These are phyloP conservation scores for Knipowitschia caucasica DNA, from an alignment of 2,797 vertebrate species.

Conservation along the genomic window DNA sequence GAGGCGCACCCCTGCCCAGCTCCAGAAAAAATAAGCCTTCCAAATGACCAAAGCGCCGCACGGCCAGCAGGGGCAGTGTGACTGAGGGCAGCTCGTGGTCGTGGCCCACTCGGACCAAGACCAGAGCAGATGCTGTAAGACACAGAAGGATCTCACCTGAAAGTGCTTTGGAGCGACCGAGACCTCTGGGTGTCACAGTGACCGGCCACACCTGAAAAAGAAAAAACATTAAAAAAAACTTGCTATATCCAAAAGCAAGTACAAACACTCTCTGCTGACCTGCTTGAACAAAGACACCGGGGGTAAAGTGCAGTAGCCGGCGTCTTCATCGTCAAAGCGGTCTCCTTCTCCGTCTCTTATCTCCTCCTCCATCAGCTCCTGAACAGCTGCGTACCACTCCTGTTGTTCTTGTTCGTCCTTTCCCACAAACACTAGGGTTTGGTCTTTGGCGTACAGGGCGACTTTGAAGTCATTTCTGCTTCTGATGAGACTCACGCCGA, in stretches of 20 bases:
- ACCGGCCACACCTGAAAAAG: slow-evolving; percentile 58
- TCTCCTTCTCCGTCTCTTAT: slow-evolving; percentile 41
- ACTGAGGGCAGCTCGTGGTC: slow-evolving; percentile 29
- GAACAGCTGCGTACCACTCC: slow-evolving; percentile 56
- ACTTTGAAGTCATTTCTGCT: slow-evolving; percentile 54
- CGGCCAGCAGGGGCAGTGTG: slow-evolving; percentile 47
- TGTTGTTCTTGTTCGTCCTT: slow-evolving; percentile 54
- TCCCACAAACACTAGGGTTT: slow-evolving; percentile 50
- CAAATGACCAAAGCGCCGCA: slow-evolving; percentile 62
- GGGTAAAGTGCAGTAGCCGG: slow-evolving; percentile 64
- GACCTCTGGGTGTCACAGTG: slow-evolving; percentile 50
- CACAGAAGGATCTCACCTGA: slow-evolving; percentile 58
- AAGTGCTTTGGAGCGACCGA: slow-evolving; percentile 51
- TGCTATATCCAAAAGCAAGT: too few species aligned
- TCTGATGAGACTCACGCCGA: slow-evolving; percentile 48
- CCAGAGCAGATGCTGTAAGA: slow-evolving; percentile 53
- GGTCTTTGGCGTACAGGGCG: slow-evolving; percentile 53
- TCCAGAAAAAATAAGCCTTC: slow-evolving; percentile 63
- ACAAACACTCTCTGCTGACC: slow-evolving; percentile 43
- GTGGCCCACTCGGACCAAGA: slow-evolving; percentile 42
- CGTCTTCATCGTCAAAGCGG: slow-evolving; percentile 53
- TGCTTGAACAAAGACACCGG: slow-evolving; percentile 57
- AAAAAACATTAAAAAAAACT: too few species aligned
- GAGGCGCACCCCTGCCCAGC: slow-evolving; percentile 58
- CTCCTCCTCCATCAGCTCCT: slow-evolving; percentile 62